A percentile compares a stretch with the other conserved stretches of the same genome.
These are phyloP conservation scores for Tapirus terrestris DNA, from an alignment of 2,113 vertebrate species.

Conservation along the genomic window DNA sequence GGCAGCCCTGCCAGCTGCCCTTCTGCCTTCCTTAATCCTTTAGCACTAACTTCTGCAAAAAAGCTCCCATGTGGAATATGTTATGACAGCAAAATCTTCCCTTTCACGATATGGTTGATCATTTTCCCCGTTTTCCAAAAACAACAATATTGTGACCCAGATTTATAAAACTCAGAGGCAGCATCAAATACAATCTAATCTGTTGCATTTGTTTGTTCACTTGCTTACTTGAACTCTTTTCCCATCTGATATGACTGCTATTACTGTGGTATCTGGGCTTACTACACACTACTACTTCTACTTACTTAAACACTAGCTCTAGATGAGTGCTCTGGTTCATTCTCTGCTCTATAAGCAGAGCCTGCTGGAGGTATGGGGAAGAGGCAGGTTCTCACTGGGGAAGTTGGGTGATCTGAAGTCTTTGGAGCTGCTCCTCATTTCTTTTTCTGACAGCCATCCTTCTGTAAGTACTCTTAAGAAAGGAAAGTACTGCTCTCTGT, in stretches of 20 bases:
- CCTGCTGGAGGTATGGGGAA: not conserved
- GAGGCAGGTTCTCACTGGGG: not conserved
- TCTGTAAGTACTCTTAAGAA: not conserved
- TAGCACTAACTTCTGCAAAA: constrained; percentile 29
- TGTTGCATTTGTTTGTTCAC: not conserved
- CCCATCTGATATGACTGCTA: not conserved
- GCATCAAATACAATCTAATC: constrained; percentile 14
- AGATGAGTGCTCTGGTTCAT: not conserved
- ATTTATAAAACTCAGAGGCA: constrained; percentile 41
- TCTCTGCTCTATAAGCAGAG: not conserved
- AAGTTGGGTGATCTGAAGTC: not conserved
- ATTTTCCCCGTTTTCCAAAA: constrained; percentile 42
- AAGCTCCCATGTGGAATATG: not conserved
- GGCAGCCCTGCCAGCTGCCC: not conserved
- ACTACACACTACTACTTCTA: not conserved
- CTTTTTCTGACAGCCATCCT: not conserved
- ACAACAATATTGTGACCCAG: constrained; percentile 1
- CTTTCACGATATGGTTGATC: not conserved
- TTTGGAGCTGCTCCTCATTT: not conserved
- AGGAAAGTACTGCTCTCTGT: not conserved
- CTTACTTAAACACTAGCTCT: not conserved
- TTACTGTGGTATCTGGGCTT: not conserved
- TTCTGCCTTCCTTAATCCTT: constrained; percentile 19
- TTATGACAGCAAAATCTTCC: constrained; percentile 13
- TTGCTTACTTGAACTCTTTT: constrained; percentile 23